A percentile compares a stretch with the other conserved stretches of the same genome.
phyloP scores from a whole-genome alignment of 2,113 vertebrate species.

The Tachuris rubrigastra region DNA sequence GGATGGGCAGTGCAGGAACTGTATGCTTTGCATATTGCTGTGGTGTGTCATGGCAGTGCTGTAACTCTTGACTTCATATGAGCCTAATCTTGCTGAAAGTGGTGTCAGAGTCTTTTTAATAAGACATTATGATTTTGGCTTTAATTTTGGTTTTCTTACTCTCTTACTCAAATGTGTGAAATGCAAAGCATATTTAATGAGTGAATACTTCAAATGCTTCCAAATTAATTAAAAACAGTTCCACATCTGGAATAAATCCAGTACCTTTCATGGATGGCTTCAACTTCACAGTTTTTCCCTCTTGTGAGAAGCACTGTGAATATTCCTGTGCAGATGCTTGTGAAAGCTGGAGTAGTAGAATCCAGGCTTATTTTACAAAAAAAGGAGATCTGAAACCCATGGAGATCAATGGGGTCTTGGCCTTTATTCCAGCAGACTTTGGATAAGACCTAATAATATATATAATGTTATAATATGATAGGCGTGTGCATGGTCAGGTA shows the following conservation, averaged over 20 bases:
- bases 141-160: neutral
- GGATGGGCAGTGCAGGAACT: neutral
- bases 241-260: conserved; percentile 62
- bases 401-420: neutral
- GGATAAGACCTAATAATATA: neutral
- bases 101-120: neutral
- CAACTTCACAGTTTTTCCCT: neutral
- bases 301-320: neutral
- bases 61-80: neutral
- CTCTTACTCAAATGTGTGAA: neutral
- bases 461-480: neutral
- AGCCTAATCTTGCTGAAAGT: neutral
- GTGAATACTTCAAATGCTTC: conserved; percentile 47
- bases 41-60: neutral
- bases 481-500: accelerated
- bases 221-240: conserved; percentile 57
- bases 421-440: neutral
- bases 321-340: neutral
- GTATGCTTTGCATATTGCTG: neutral
- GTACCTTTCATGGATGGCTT: conserved; percentile 50
- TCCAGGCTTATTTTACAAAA: neutral
- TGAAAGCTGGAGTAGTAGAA: neutral
- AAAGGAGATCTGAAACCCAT: neutral
- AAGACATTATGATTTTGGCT: conserved; percentile 12
- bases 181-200: conserved; percentile 50